Base-by-base conservation (phyloP, 2,797 vertebrate genomes). In the Pelodytes ibericus region DNA sequence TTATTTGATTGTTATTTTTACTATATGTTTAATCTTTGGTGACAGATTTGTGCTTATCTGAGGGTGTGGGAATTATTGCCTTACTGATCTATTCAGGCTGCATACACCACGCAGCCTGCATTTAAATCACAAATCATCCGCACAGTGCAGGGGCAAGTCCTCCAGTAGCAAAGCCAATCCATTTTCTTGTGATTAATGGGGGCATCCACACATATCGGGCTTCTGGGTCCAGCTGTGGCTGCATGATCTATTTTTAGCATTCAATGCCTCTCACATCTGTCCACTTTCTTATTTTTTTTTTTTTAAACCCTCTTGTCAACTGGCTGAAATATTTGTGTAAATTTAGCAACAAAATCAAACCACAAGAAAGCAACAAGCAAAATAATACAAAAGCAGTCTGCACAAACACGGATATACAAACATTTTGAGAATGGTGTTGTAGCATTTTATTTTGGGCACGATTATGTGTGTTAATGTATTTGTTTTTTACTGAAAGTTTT, bases 141-240 rank as follows among this genome's bases (percentile, higher is more conserved):
- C 39, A 29, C 53, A 61, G 61, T 67, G 29, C 33, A 59, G 75
- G 74, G 59, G 60, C 75, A 58, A 49, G 61, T 29, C 57, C 66
- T 47, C 9, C 26, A 36, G 8, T 72, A 72, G 56, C 69, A 51
- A 39, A 78, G 39, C 61, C 59, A 59, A 66, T 72, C 53, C 75
- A 60, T 71, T 77, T n/a, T 72, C 16, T 22, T 36, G 62, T 72
- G 53, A 72, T 72, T 72, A 72, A 72, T 78, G 53, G 27, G n/a
- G 13, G 22, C 30, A 9, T 51, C 30, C 25, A 10, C 5, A 47
- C 22, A 51, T 71, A 31, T 20, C 20, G 39, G 51, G 11, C 75
- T 60, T 31, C 39, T 33, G 61, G 53, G 62, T 36, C 24, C 61
- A 49, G 51, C 27, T 66, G 53, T 60, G 60, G 44, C 22, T 30